phyloP scores from a whole-genome alignment of 2,797 vertebrate genomes.

The Anableps anableps region DNA sequence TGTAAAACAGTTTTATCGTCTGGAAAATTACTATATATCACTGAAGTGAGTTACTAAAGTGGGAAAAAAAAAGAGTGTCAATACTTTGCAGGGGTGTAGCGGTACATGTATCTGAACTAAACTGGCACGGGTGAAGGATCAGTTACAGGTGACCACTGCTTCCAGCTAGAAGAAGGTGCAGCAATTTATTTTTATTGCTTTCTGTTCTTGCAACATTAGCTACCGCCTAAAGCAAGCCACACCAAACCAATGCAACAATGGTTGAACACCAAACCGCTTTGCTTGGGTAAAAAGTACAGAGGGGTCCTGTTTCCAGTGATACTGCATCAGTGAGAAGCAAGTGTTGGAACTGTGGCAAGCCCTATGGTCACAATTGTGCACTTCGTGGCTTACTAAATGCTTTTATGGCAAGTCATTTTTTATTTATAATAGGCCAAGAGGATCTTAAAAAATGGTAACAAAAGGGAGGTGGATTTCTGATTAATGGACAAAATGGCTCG shows the following conservation, averaged over 20 bases:
- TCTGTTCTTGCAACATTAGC: background rate
- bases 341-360: background rate
- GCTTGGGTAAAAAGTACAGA: background rate
- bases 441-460: background rate
- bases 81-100: conserved; percentile 9
- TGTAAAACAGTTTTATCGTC: conserved; percentile 26
- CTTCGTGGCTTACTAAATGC: background rate
- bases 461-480: background rate
- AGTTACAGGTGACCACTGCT: background rate
- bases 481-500: background rate
- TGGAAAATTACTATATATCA: conserved; percentile 19
- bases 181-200: background rate
- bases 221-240: background rate
- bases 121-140: background rate
- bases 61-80: background rate
- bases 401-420: background rate
- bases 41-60: conserved; percentile 13
- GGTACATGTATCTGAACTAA: background rate
- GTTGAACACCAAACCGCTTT: background rate
- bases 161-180: background rate
- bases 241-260: background rate
- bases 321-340: background rate
- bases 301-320: background rate
- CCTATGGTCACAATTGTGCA: background rate
- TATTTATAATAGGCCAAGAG: background rate